A percentile compares a stretch with the other conserved stretches of the same genome.
These are phyloP conservation scores for Hesperophylax magnus DNA, from an alignment of 1,140 invertebrate genomes.

Conservation along the genomic window DNA sequence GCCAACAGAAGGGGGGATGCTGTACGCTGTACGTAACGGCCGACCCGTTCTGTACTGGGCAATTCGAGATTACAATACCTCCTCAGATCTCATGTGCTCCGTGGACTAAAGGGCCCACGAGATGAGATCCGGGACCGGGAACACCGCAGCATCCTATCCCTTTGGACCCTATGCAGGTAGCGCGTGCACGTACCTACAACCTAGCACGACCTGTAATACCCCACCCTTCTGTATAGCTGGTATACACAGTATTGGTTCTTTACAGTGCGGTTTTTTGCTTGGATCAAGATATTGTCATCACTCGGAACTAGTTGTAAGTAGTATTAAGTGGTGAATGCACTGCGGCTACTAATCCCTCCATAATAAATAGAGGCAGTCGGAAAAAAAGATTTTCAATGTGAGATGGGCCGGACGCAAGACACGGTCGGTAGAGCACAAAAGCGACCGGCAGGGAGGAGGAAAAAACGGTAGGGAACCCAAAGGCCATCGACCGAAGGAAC, in stretches of 20 bases:
- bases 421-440: slow-evolving; percentile 22
- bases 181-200: no score
- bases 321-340: no score
- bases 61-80: slow-evolving; percentile 21
- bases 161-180: background rate
- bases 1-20: background rate
- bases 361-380: no score
- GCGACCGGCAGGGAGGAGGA: background rate
- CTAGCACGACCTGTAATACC: no score
- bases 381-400: background rate
- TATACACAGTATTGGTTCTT: no score
- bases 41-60: slow-evolving; percentile 3
- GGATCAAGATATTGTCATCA: no score
- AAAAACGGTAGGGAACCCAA: slow-evolving; percentile 4
- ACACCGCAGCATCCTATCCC: slow-evolving; percentile 11
- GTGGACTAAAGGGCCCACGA: slow-evolving; percentile 37
- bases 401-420: background rate
- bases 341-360: no score
- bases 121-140: slow-evolving; percentile 32
- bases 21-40: background rate
- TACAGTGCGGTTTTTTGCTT: no score
- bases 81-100: slow-evolving; percentile 12
- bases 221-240: no score
- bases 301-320: no score
- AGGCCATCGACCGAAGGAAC: background rate